These are phyloP conservation scores for Ennomos fuscantarius DNA, from an alignment of 2,888 invertebrate genomes.

Conservation along the genomic window DNA sequence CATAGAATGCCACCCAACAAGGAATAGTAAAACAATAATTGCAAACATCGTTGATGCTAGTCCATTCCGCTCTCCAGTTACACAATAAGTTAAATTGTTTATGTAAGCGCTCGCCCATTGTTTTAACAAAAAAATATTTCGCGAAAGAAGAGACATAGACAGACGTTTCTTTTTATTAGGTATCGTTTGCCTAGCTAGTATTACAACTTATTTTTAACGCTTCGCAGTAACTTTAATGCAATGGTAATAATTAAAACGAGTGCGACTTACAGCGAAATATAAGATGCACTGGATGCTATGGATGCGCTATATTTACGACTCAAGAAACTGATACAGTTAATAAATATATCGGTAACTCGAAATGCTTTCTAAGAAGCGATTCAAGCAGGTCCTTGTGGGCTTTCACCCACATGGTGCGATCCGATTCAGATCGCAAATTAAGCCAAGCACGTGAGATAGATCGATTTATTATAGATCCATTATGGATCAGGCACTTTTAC, in stretches of 20 bases:
- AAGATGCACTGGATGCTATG: constrained; percentile 53
- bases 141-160: constrained; percentile 27
- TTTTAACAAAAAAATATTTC: constrained; percentile 23
- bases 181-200: constrained; percentile 38
- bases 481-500: no score
- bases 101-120: constrained; percentile 23
- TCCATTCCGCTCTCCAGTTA: constrained; percentile 26
- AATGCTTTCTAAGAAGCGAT: constrained; percentile 74
- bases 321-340: constrained; percentile 75
- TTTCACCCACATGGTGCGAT: constrained; percentile 17
- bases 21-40: constrained; percentile 18
- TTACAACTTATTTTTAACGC: constrained; percentile 38
- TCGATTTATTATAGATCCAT: no score
- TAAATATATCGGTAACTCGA: constrained; percentile 76
- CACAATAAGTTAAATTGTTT: constrained; percentile 24
- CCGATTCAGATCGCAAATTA: background rate
- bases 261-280: constrained; percentile 55
- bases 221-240: constrained; percentile 44
- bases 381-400: constrained; percentile 16
- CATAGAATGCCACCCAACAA: constrained; percentile 15
- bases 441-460: no score
- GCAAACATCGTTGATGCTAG: constrained; percentile 18
- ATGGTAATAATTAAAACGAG: constrained; percentile 60
- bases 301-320: constrained; percentile 59
- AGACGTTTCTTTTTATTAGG: constrained; percentile 35